Conservation (phyloP, 1,140 invertebrate species). For the Drosophila melanogaster region Release_6_plus_ISO1_MT NT_037436.4:10547001-10547500, state of each 20-base stretch:
- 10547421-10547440: conserved; percentile 11
- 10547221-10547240: conserved; percentile 2
- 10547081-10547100: conserved; percentile 6
- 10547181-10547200: conserved; percentile 27
- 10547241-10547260: conserved; percentile 49
- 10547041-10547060: conserved; percentile 71
- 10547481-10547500: conserved; percentile 38
- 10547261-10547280: conserved; percentile 51
- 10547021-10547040: conserved; percentile 62
- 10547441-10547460: conserved; percentile 32
- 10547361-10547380: conserved; percentile 26
- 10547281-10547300: conserved; percentile 42
- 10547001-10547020: conserved; percentile 38
- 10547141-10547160: conserved; percentile 15
- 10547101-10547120: conserved; percentile 64
- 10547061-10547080: background rate
- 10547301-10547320: conserved; percentile 26
- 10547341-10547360: conserved; percentile 23
- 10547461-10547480: conserved; percentile 25
- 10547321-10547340: conserved; percentile 21
- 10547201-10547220: background rate
- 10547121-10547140: background rate
- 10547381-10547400: conserved; percentile 15
- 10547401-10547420: conserved; percentile 23
- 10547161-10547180: conserved; percentile 13